phyloP scores from a whole-genome alignment of 2,113 vertebrate species.

The Aplodontia rufa region DNA sequence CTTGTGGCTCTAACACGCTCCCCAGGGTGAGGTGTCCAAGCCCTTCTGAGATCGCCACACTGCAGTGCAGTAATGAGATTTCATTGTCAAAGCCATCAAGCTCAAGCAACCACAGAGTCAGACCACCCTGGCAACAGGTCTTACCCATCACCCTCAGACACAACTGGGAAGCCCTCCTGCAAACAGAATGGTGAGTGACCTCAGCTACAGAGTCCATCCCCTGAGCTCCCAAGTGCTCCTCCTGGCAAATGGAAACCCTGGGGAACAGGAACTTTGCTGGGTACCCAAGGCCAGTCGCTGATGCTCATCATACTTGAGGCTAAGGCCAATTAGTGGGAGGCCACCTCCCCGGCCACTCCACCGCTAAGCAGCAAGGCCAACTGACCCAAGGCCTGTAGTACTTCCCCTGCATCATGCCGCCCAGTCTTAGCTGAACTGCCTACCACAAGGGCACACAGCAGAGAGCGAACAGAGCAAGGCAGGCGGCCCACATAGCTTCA shows the following conservation, averaged over 20 bases:
- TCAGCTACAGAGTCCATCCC: background rate
- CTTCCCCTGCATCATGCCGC: background rate
- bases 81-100: background rate
- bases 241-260: background rate
- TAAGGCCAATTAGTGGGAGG: background rate
- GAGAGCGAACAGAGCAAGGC: background rate
- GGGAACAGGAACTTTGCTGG: background rate
- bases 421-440: background rate
- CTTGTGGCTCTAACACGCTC: too few species aligned
- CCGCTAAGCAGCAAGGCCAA: background rate
- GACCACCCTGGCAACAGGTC: background rate
- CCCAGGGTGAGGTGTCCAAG: background rate
- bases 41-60: too few species aligned
- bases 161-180: background rate
- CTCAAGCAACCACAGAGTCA: background rate
- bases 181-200: background rate
- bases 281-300: background rate
- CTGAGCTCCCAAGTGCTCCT: background rate
- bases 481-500: too few species aligned
- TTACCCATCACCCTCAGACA: background rate
- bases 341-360: background rate
- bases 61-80: rapidly evolving
- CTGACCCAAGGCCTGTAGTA: background rate
- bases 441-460: too few species aligned
- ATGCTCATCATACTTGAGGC: background rate